Evolutionary conservation across 2,888 invertebrate species (phyloP), one percentile per base, ranked within the genome.

Genomic region (Xestia c-nigrum): DNA sequence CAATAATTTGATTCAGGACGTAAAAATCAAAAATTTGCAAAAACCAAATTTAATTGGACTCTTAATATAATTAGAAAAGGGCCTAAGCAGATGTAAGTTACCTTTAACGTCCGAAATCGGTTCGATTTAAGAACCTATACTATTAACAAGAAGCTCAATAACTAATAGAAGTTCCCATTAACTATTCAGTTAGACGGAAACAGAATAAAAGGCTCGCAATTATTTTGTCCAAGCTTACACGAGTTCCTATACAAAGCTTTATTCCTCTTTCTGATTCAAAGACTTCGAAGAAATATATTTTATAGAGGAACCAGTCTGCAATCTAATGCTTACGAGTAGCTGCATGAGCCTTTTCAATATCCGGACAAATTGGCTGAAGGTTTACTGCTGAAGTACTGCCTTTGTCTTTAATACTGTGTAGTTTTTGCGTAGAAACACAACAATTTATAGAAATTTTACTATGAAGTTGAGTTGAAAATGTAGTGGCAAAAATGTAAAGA

Each of bases 311-410:
- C n/a, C 38, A 64, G 67, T 40, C 65, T 66, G 40, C 75, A 73
- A 86, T 73, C 38, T 64, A 69, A 46, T 70, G 61, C 73, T 72
- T n/a, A 57, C n/a, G 0, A 55, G 59, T 68, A 40, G 43, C 55
- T 59, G 59, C 66, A 65, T 66, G 66, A 79, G 55, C 21, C 59
- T 64, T 70, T 86, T 66, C 72, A 80, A 79, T 80, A 84, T 84
- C 71, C 64, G 47, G 50, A 61, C 68, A 79, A 74, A 83, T 78
- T 86, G 72, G 61, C 43, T 73, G 47, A 71, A 46, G 57, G 59
- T 24, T 81, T 74, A 16, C 50, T 73, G 10, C 43, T 52, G 21
- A n/a, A 57, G 55, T 40, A 38, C 10, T 31, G 55, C 24, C 14
- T 72, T 67, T 63, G 38, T 64, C 43, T 70, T 31, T 46, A 43